A percentile compares a stretch with the other conserved stretches of the same genome.
phyloP scores from a whole-genome alignment of 2,113 vertebrate species.

The Parus major region DNA sequence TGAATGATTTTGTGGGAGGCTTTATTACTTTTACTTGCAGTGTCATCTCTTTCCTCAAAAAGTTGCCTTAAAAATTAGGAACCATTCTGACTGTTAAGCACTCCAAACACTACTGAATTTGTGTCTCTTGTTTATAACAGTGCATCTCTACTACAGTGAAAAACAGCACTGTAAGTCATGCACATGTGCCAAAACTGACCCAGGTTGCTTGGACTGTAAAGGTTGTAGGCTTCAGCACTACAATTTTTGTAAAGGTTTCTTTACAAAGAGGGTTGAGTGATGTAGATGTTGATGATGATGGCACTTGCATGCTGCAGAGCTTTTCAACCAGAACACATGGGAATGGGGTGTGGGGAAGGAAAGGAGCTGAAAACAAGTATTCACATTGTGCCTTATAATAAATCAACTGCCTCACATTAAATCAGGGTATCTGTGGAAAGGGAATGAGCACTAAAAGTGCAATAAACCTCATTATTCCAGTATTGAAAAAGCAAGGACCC shows the following conservation, averaged over 20 bases:
- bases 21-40: slow-evolving; percentile 11
- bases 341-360: not conserved
- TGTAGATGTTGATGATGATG: not conserved
- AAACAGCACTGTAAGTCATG: not conserved
- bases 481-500: not conserved
- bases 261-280: not conserved
- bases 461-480: not conserved
- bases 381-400: slow-evolving; percentile 2
- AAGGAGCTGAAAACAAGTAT: slow-evolving; percentile 28
- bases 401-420: slow-evolving; percentile 19
- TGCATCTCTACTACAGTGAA: not conserved
- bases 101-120: not conserved
- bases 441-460: not conserved
- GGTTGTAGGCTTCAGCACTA: not conserved
- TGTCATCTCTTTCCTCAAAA: not conserved
- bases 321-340: not conserved
- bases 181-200: not conserved
- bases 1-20: not conserved
- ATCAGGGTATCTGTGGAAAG: not conserved
- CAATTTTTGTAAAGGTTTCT: not conserved
- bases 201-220: not conserved
- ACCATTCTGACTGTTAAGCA: not conserved
- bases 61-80: not conserved
- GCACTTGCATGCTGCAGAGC: not conserved
- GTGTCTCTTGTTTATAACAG: not conserved